Base-by-base conservation (phyloP, 2,113 vertebrate species). In the Halichoeres trimaculatus region DNA sequence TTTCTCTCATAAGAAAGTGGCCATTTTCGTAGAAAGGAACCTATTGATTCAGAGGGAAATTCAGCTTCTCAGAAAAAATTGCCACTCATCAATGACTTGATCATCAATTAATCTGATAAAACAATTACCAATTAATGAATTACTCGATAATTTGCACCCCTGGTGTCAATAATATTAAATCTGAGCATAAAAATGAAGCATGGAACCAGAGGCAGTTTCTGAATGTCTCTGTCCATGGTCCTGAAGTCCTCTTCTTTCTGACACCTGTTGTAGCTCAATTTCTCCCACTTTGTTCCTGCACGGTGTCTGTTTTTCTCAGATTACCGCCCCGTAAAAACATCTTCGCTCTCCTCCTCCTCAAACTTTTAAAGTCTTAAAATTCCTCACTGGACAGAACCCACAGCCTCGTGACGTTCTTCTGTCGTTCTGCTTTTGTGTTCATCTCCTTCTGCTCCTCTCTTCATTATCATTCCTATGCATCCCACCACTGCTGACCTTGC, bases 191-290 rank as follows among this genome's bases (percentile, higher is more conserved):
- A 19, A 19, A 17, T 19, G 43, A 6, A 45, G 43, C 1, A 45
- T 45, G 17, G 13, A 52, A 67, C 43, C 43, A 14, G 23, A 50
- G 11, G 16, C 19, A 23, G 24, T 11, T n/a, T 11, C 2, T 56
- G 13, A 5, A 4, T 19, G 66, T 35, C 66, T 41, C 58, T 68
- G 11, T 77, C 66, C 53, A 16, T 77, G 52, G 52, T 63, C 43
- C 59, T 57, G 52, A 61, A 69, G 13, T 26, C 8, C 4, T 23
- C 7, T 19, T 14, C 7, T 30, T 30, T 30, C 30, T 30, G 30
- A 30, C 6, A 4, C 30, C 6, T 4, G 30, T 30, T 12, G 17
- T 24, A n/a, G 14, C 14, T 56, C 17, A 9, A 24, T 35, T 23
- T 35, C 16, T 53, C 54, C 40, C 17, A 20, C n/a, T n/a, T 6